Percentiles rank a stretch among this genome's conserved stretches.
Evolutionary conservation across 2,888 invertebrate species (phyloP).

Genomic region (Eupeodes latifasciatus): DNA sequence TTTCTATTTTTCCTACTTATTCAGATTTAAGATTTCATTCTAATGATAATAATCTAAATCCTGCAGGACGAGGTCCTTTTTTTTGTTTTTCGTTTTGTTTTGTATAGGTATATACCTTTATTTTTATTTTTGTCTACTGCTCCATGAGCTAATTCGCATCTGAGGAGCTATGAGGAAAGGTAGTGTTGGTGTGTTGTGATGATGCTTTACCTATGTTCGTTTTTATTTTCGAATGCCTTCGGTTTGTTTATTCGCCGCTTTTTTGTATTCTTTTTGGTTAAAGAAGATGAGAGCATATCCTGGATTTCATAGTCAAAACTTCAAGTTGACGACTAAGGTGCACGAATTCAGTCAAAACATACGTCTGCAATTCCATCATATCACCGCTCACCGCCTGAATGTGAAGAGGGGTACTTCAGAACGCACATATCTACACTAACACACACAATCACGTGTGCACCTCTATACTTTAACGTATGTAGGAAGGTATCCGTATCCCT

Average conservation of each 20-base stretch:
- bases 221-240: slow-evolving; percentile 10
- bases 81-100: slow-evolving; percentile 24
- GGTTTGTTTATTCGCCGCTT: slow-evolving; percentile 19
- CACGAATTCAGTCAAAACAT: slow-evolving; percentile 39
- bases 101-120: slow-evolving; percentile 2
- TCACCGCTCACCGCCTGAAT: neutral
- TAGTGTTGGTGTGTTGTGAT: slow-evolving; percentile 52
- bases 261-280: slow-evolving; percentile 32
- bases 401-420: slow-evolving; percentile 32
- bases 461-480: neutral
- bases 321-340: slow-evolving; percentile 72
- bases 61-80: slow-evolving; percentile 51
- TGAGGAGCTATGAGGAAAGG: slow-evolving; percentile 54
- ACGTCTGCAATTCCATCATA: slow-evolving; percentile 24
- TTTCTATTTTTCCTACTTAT: slow-evolving; percentile 73
- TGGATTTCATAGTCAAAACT: slow-evolving; percentile 70
- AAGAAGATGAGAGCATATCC: slow-evolving; percentile 58
- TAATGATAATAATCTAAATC: slow-evolving; percentile 74
- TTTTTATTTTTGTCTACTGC: slow-evolving; percentile 70
- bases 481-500: neutral
- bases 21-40: slow-evolving; percentile 43
- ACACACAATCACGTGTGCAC: slow-evolving; percentile 25
- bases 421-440: slow-evolving; percentile 6
- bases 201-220: slow-evolving; percentile 42
- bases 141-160: slow-evolving; percentile 71